phyloP scores from a whole-genome alignment of 1,140 invertebrate genomes.

The fruit fly (Drosophila melanogaster) region Release_6_plus_ISO1_MT NT_033779.5:3643001-3643500 shows the following conservation, averaged over 20 bases:
- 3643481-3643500: constrained; percentile 2
- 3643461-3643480: constrained; percentile 40
- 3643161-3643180: no score
- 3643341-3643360: constrained; percentile 21
- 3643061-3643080: background rate
- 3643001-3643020: constrained; percentile 34
- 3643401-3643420: constrained; percentile 71
- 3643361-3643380: constrained; percentile 38
- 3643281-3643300: background rate
- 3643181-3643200: no score
- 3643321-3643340: constrained; percentile 27
- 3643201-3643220: no score
- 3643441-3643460: constrained; percentile 31
- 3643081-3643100: constrained; percentile 6
- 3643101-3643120: background rate
- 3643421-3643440: constrained; percentile 26
- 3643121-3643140: background rate
- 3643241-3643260: background rate
- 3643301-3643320: constrained; percentile 12
- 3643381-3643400: constrained; percentile 27
- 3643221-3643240: no score
- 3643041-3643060: constrained; percentile 1
- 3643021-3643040: constrained; percentile 28
- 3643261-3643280: background rate
- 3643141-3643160: no score